phyloP scores from a whole-genome alignment of 92 coral and sea anemone genomes.

The Siderastrea radians region DNA sequence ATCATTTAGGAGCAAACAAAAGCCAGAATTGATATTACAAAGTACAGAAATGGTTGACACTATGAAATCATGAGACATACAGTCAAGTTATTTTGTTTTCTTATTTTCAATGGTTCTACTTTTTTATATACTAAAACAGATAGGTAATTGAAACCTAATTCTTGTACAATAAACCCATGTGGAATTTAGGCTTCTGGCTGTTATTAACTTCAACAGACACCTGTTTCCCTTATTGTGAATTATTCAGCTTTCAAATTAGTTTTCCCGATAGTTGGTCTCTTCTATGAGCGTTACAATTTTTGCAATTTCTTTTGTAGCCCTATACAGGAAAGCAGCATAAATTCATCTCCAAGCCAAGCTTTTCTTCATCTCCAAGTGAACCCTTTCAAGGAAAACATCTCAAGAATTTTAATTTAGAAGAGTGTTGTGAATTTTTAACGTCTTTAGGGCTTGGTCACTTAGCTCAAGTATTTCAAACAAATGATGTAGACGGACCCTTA shows the following conservation, averaged over 20 bases:
- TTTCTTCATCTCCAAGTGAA: background rate
- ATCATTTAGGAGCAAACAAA: background rate
- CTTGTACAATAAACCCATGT: conserved; percentile 8
- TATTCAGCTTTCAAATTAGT: conserved; percentile 1
- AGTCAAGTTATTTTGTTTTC: conserved; percentile 8
- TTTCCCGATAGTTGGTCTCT: background rate
- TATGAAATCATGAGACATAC: conserved; percentile 10
- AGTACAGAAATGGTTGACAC: background rate
- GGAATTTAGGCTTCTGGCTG: background rate
- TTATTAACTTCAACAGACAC: background rate
- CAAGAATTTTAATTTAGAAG: conserved; percentile 20
- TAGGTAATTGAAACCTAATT: background rate
- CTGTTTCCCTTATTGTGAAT: conserved; percentile 12
- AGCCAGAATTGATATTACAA: background rate
- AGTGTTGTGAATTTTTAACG: conserved; percentile 41
- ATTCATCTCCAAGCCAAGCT: conserved; percentile 2
- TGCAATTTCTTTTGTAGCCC: background rate
- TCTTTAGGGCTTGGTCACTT: conserved; percentile 42
- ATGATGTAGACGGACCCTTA: conserved; percentile 51
- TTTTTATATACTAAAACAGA: conserved; percentile 9
- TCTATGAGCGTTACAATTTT: background rate
- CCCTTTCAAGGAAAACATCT: background rate
- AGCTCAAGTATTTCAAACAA: conserved; percentile 20
- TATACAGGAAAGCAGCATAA: conserved; percentile 12
- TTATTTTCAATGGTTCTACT: conserved; percentile 5